A percentile compares a stretch with the other conserved stretches of the same genome.
These are phyloP conservation scores for Mactromeris polynyma DNA, from an alignment of 2,888 invertebrate species.

Conservation along the genomic window DNA sequence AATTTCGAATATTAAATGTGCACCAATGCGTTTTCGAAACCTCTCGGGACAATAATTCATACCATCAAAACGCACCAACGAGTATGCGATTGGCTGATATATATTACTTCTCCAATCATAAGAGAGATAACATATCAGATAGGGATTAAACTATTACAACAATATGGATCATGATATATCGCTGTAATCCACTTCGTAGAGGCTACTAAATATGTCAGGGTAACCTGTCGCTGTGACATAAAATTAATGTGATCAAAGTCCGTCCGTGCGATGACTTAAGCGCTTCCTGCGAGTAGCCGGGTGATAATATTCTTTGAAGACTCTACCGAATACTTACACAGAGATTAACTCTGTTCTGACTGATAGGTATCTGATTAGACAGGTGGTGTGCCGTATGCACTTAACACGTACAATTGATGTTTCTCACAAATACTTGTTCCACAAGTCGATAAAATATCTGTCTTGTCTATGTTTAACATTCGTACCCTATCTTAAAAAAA, in stretches of 20 bases:
- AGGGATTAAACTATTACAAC: not conserved
- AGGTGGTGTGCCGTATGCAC: constrained; percentile 45
- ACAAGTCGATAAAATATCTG: constrained; percentile 2
- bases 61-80: not conserved
- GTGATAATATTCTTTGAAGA: constrained; percentile 28
- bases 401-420: constrained; percentile 29
- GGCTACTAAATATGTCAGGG: not conserved
- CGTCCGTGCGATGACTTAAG: not conserved
- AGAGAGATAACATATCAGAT: constrained; percentile 4
- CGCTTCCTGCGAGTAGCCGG: not conserved
- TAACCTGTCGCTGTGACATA: not conserved
- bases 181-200: not conserved
- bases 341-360: constrained; percentile 42
- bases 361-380: constrained; percentile 36
- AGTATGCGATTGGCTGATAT: not conserved
- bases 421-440: not conserved
- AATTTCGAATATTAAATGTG: too few species aligned
- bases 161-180: not conserved
- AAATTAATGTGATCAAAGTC: not conserved
- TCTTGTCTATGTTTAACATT: constrained; percentile 7
- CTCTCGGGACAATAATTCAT: not conserved
- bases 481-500: constrained; percentile 8
- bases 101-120: constrained; percentile 6
- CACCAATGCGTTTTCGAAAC: too few species aligned
- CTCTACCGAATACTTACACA: constrained; percentile 28